Evolutionary conservation across 2,888 invertebrate species (phyloP), one percentile per base, ranked within the genome.

Genomic region (Platypus cylindrus): DNA sequence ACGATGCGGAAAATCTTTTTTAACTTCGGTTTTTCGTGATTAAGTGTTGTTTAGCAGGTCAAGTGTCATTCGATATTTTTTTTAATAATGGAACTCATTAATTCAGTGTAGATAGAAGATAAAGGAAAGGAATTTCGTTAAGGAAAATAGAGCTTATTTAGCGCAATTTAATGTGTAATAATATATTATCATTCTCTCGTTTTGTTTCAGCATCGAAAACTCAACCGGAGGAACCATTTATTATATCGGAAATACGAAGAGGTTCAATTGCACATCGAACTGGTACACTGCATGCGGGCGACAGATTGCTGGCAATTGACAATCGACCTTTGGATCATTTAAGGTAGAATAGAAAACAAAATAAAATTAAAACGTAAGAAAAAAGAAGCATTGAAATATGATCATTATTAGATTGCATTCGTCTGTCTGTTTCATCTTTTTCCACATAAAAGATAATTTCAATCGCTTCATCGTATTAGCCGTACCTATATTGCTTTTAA

Each of bases 211-310:
- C 63, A 3, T 61, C 62, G 4, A 63, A 64, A 46, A 54, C 53
- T 28, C 70, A 68, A 40, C 68, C 68, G 30, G 72, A 77, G 46
- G 82, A 83, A 43, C 81, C 86, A 1, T 73, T 89, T 59, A 70
- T 85, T 29, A 89, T 94, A 52, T 80, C 87, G 1, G 86, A 90
- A 51, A 85, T 95, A 9, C 78, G 84, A 36, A 75, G 82, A 27
- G 94, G 93, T 7, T 91, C 91, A 22, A 51, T 50, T 22, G 90
- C 94, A 0, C 87, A 94, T 63, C 69, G 89, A 27, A 84, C 83
- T 15, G 93, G 93, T 2, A 85, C 87, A 1, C 64, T 94, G 23
- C 75, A 84, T 13, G 73, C 83, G 0, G 91, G 91, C 1, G 93
- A 94, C 55, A 76, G 82, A 38, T 66, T 94, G 1, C 61, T 93